Evolutionary conservation across 2,113 vertebrate species (phyloP), one percentile per base, ranked within the genome.

Genomic region (Percina caprodes): DNA sequence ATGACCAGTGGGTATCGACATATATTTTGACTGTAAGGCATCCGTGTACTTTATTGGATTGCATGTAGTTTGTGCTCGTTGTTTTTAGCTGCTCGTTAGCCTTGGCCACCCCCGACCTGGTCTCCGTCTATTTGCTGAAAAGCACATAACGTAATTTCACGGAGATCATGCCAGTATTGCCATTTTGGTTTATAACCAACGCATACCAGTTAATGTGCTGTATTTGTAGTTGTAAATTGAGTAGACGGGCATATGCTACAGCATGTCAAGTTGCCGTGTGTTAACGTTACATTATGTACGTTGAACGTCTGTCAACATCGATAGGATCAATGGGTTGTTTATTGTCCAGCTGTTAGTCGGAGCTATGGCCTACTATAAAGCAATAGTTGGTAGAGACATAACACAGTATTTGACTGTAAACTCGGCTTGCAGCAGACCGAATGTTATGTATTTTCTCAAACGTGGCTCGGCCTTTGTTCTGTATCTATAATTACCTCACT

Each of bases 1-100:
- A 95, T 95, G 94, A 94, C 94, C 70, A 93, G 93, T 95, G 86
- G 70, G 94, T 94, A 90, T 87, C 75, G 49, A 77, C 71, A 70
- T 66, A 62, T 91, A 60, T 77, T 72, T 66, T 15, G 6, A 65
- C 66, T 82, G 72, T 84, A 76, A 86, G 81, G 63, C 80, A 58
- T 77, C 75, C 15, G 42, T 70, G 55, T 80, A 46, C 26, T 86
- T 59, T 19, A 46, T 21, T 76, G 5, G 46, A 16, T 56, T 56
- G 76, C 69, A 35, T 84, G 83, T 49, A 5, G 62, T 75, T 5
- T 56, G 54, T 83, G 62, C 11, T 54, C 30, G 49, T 65, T 68
- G 49, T 72, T 75, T 66, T 54, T 48, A 23, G 13, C 24, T 16
- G 8, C 30, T 21, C 45, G 19, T 66, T 52, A 72, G 59, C 39